These are phyloP conservation scores for Tylochromis polylepis DNA, from an alignment of 2,113 vertebrate species.

Conservation along the genomic window DNA sequence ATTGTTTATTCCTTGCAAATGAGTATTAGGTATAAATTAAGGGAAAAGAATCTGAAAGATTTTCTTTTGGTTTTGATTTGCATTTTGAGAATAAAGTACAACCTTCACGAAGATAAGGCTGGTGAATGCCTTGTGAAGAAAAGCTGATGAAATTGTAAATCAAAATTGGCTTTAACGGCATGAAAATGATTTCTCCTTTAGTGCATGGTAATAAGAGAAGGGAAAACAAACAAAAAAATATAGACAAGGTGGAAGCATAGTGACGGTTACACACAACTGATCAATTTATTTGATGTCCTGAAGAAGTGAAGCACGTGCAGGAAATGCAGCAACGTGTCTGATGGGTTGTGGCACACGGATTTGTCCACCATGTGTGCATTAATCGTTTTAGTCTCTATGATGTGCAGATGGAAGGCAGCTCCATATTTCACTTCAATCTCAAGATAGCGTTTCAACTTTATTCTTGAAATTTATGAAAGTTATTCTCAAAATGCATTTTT, in stretches of 20 bases:
- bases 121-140: not conserved
- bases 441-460: too few species aligned
- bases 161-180: too few species aligned
- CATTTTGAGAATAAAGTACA: not conserved
- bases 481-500: too few species aligned
- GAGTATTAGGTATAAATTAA: not conserved
- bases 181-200: not conserved
- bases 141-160: not conserved
- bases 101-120: not conserved
- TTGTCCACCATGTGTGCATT: not conserved
- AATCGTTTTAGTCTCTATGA: not conserved
- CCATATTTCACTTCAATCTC: not conserved
- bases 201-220: not conserved
- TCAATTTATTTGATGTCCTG: not conserved
- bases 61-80: not conserved
- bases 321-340: rapidly evolving
- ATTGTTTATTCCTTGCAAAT: not conserved
- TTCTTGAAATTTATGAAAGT: too few species aligned
- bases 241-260: not conserved
- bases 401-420: not conserved
- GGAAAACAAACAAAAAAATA: not conserved
- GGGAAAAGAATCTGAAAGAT: not conserved
- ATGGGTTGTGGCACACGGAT: not conserved
- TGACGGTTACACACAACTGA: not conserved
- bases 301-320: not conserved